Percentiles rank a stretch among this genome's conserved stretches.
phyloP scores from a whole-genome alignment of 92 coral and sea anemone genomes.

The Siderastrea siderea region DNA sequence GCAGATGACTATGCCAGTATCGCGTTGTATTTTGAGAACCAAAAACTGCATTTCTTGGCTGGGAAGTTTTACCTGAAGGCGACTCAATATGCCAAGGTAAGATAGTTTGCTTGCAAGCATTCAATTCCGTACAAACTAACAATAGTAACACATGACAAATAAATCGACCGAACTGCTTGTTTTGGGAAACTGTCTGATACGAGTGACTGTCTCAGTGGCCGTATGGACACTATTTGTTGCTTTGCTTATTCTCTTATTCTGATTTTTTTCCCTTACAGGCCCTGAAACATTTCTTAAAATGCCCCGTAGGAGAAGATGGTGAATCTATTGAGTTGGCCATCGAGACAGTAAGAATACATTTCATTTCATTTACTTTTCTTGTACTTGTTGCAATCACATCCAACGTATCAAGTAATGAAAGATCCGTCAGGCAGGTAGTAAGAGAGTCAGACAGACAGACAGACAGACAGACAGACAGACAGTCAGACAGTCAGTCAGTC shows the following conservation, averaged over 20 bases:
- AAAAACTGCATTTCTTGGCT: constrained; percentile 93
- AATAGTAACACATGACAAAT: too few species aligned
- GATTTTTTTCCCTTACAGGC: constrained; percentile 68
- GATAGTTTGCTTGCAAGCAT: neutral
- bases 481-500: neutral
- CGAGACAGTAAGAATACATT: constrained; percentile 80
- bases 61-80: constrained; percentile 96
- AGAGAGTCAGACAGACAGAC: neutral
- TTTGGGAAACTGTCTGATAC: too few species aligned
- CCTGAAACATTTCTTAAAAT: constrained; percentile 93
- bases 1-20: constrained; percentile 97
- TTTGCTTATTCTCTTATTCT: neutral
- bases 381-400: too few species aligned
- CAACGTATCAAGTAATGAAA: neutral
- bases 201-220: too few species aligned
- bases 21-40: constrained; percentile 97
- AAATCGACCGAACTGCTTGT: too few species aligned
- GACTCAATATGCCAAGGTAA: constrained; percentile 87
- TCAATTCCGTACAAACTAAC: too few species aligned
- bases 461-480: neutral
- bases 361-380: neutral
- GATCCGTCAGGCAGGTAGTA: neutral
- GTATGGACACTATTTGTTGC: too few species aligned
- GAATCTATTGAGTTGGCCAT: constrained; percentile 97
- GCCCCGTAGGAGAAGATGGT: constrained; percentile 97